phyloP scores from a whole-genome alignment of 2,888 invertebrate genomes.

The Drosophila demipolita region DNA sequence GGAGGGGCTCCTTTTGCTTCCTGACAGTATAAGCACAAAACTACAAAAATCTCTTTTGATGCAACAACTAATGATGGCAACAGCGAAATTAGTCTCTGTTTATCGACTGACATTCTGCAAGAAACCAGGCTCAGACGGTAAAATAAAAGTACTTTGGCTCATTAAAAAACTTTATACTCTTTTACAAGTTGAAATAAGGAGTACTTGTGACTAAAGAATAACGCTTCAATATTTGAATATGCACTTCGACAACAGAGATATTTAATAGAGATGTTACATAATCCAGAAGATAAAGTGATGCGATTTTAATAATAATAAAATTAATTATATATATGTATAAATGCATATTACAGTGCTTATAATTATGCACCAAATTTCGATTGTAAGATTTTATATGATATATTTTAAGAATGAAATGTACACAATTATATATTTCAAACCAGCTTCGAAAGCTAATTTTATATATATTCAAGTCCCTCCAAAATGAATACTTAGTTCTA shows the following conservation, averaged over 20 bases:
- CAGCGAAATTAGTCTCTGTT: constrained; percentile 20
- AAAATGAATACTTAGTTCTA: background rate
- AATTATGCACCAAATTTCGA: background rate
- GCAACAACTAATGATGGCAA: constrained; percentile 51
- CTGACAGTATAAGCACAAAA: constrained; percentile 6
- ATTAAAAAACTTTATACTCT: constrained; percentile 49
- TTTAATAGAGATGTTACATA: background rate
- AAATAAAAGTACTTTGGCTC: constrained; percentile 50
- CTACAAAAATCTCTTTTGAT: constrained; percentile 50
- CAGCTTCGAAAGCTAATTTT: background rate
- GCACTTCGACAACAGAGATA: background rate
- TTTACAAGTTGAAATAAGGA: background rate
- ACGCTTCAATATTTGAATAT: background rate
- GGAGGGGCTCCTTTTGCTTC: background rate
- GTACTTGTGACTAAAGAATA: background rate
- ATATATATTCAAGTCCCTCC: background rate
- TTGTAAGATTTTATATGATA: background rate
- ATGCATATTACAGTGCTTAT: rapidly evolving
- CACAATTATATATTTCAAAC: background rate
- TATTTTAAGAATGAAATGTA: background rate
- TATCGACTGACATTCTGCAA: constrained; percentile 52
- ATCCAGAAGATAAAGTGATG: background rate
- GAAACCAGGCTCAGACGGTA: background rate
- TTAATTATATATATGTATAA: background rate
- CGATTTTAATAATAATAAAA: background rate